Percentiles rank a stretch among this genome's conserved stretches.
phyloP scores from a whole-genome alignment of 2,797 vertebrate species.

The Eupleurogrammus muticus region DNA sequence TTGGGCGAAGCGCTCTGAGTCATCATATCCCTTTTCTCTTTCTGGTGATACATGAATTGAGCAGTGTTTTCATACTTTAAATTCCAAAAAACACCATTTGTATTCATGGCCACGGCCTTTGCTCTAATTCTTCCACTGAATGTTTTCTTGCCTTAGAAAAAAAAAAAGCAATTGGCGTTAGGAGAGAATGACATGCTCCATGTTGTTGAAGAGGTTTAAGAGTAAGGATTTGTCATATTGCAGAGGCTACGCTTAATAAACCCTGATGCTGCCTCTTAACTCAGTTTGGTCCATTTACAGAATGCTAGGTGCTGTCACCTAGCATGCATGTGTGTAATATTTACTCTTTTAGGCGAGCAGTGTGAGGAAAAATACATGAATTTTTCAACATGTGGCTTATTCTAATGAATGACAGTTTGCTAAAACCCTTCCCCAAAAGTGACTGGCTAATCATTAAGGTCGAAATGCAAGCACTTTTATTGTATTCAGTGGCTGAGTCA shows the following conservation, averaged over 20 bases:
- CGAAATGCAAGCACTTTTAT: too few relatives aligned
- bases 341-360: slow-evolving; percentile 28
- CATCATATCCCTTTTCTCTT: slow-evolving; percentile 75
- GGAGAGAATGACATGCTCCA: slow-evolving; percentile 69
- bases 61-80: slow-evolving; percentile 65
- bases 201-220: slow-evolving; percentile 75
- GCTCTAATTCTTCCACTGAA: slow-evolving; percentile 82
- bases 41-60: slow-evolving; percentile 67
- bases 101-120: slow-evolving; percentile 82
- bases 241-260: slow-evolving; percentile 40
- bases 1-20: slow-evolving; percentile 62
- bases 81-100: slow-evolving; percentile 80
- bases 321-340: slow-evolving; percentile 42
- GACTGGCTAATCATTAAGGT: too few relatives aligned
- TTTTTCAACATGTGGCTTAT: not conserved
- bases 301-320: slow-evolving; percentile 53
- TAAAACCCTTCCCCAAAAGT: too few relatives aligned
- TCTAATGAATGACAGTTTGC: not conserved
- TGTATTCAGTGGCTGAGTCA: too few relatives aligned
- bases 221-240: slow-evolving; percentile 60
- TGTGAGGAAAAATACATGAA: not conserved
- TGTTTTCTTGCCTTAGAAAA: slow-evolving; percentile 63
- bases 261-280: slow-evolving; percentile 57
- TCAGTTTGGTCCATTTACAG: slow-evolving; percentile 64
- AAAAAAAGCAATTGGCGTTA: slow-evolving; percentile 66